These are phyloP conservation scores for Drosophila anomelani DNA, from an alignment of 2,888 invertebrate species.

Conservation along the genomic window DNA sequence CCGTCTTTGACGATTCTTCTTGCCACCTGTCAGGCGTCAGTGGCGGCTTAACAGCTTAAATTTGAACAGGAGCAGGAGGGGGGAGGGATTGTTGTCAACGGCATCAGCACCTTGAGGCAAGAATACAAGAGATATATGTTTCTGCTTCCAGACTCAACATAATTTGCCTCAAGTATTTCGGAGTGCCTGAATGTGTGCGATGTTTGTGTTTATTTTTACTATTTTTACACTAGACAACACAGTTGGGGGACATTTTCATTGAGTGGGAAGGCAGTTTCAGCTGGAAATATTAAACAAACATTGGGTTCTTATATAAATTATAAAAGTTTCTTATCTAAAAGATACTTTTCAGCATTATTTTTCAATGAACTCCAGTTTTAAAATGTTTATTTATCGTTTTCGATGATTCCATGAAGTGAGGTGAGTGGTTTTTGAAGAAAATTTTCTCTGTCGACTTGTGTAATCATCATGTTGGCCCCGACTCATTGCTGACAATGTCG, in stretches of 20 bases:
- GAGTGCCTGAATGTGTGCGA: constrained; percentile 36
- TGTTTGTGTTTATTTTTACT: constrained; percentile 61
- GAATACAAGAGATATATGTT: constrained; percentile 9
- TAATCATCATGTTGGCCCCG: constrained; percentile 18
- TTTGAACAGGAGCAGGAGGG: constrained; percentile 6
- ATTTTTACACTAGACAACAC: constrained; percentile 47
- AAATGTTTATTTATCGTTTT: neutral
- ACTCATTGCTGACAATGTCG: constrained; percentile 54
- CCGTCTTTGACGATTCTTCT: constrained; percentile 43
- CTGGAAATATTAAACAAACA: neutral
- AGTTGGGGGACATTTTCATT: fast-evolving
- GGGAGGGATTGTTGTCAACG: constrained; percentile 49
- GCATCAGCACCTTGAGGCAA: constrained; percentile 58
- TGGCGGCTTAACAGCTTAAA: constrained; percentile 69
- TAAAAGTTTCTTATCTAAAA: neutral
- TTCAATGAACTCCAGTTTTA: too few relatives aligned
- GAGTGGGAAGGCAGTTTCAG: neutral
- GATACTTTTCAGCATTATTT: neutral
- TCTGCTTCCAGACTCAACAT: constrained; percentile 51
- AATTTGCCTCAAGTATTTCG: constrained; percentile 62
- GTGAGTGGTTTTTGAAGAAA: neutral
- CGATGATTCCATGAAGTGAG: neutral
- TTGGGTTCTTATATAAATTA: neutral
- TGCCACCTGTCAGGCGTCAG: constrained; percentile 72
- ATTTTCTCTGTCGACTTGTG: constrained; percentile 28